These are phyloP conservation scores for Oncopodura yosiiana DNA, from an alignment of 1,140 invertebrate species.

Conservation along the genomic window DNA sequence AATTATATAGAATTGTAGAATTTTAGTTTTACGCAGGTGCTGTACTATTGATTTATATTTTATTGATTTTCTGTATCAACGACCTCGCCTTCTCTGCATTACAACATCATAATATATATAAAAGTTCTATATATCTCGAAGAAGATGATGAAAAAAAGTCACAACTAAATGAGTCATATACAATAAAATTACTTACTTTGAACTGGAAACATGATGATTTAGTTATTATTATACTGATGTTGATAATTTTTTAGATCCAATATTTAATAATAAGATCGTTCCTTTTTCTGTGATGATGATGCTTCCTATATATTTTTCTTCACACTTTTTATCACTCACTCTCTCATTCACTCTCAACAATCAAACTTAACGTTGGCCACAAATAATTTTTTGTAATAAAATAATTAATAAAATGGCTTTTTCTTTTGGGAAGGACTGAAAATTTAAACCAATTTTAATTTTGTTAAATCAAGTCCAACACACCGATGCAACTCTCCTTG, in stretches of 20 bases:
- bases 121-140: no score
- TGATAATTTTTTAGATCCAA: neutral
- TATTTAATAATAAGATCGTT: neutral
- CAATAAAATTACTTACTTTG: conserved; percentile 10
- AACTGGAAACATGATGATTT: conserved; percentile 9
- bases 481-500: neutral
- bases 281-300: neutral
- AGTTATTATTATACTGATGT: neutral
- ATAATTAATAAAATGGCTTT: neutral
- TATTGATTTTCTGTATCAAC: no score
- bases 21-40: no score
- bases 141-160: no score
- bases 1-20: no score
- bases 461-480: neutral
- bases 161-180: neutral
- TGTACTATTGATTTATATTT: no score
- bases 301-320: neutral
- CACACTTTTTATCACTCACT: neutral
- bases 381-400: neutral
- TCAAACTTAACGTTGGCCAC: neutral
- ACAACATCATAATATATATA: no score
- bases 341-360: neutral
- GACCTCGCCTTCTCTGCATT: no score
- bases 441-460: neutral
- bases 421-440: neutral